phyloP scores from a whole-genome alignment of 2,797 vertebrate genomes.

The Agapornis canus region DNA sequence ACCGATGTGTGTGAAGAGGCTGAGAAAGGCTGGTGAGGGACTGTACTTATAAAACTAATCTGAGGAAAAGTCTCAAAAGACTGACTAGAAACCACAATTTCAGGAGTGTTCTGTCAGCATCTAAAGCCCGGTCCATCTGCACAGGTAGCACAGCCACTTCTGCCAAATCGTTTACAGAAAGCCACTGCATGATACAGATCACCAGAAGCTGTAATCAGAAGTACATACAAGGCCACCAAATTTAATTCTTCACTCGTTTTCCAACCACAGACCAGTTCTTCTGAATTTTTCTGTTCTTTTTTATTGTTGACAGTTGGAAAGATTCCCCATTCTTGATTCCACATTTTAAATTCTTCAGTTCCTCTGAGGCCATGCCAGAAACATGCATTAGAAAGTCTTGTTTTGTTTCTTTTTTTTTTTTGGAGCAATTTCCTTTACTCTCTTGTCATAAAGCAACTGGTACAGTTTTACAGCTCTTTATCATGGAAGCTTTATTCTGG shows the following conservation, averaged over 20 bases:
- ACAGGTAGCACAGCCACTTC: not conserved
- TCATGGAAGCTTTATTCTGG: not conserved
- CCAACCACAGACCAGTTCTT: not conserved
- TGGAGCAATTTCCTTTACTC: not conserved
- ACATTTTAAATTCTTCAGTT: not conserved
- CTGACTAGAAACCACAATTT: not conserved
- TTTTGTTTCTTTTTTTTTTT: not conserved
- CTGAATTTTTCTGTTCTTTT: not conserved
- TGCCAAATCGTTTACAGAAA: not conserved
- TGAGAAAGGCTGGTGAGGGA: not conserved
- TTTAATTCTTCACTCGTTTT: not conserved
- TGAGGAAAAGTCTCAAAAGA: not conserved
- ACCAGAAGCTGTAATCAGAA: not conserved
- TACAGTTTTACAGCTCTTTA: constrained; percentile 13
- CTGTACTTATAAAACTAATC: not conserved
- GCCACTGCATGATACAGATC: too few species aligned
- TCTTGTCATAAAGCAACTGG: not conserved
- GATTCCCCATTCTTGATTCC: not conserved
- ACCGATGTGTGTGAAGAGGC: accelerated
- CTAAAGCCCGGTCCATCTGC: not conserved
- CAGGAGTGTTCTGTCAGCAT: not conserved
- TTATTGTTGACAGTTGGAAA: not conserved
- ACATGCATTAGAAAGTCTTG: not conserved
- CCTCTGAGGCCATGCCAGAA: not conserved
- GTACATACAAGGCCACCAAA: not conserved